Percentiles rank a stretch among this genome's conserved stretches.
Evolutionary conservation across 2,113 vertebrate species (phyloP).

Genomic region (Jacana jacana): DNA sequence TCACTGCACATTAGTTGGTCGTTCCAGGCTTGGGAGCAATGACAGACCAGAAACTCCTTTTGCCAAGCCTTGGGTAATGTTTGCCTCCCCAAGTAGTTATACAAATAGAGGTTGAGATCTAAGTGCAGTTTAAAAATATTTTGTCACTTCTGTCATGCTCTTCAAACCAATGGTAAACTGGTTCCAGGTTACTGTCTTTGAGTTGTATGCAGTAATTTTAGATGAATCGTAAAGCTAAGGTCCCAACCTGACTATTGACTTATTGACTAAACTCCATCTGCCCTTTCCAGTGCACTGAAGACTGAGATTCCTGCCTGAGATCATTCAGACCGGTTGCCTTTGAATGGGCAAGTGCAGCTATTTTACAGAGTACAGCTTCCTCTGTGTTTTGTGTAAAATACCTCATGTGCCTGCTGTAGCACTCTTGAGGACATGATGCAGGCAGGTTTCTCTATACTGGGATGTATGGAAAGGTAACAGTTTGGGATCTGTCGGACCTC

Average conservation of each 20-base stretch:
- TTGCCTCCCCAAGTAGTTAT: not conserved
- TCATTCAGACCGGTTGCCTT: not conserved
- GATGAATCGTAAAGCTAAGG: not conserved
- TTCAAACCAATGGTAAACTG: not conserved
- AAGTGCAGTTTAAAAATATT: not conserved
- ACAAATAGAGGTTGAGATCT: not conserved
- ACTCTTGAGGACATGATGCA: not conserved
- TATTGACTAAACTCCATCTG: not conserved
- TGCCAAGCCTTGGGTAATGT: not conserved
- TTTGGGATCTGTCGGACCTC: not conserved
- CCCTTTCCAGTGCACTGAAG: not conserved
- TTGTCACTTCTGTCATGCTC: not conserved
- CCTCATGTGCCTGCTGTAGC: rapidly evolving
- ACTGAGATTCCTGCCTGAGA: not conserved
- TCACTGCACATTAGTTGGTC: not conserved
- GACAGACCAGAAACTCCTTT: not conserved
- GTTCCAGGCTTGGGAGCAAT: not conserved
- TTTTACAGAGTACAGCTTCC: not conserved
- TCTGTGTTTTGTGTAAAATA: not conserved
- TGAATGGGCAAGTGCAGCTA: not conserved
- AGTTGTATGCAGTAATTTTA: not conserved
- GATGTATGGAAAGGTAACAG: not conserved
- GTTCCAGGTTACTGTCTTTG: not conserved
- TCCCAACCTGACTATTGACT: not conserved
- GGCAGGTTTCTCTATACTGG: not conserved